Evolutionary conservation across 2,888 invertebrate species (phyloP).

Genomic region (Polylopha cassiicola): DNA sequence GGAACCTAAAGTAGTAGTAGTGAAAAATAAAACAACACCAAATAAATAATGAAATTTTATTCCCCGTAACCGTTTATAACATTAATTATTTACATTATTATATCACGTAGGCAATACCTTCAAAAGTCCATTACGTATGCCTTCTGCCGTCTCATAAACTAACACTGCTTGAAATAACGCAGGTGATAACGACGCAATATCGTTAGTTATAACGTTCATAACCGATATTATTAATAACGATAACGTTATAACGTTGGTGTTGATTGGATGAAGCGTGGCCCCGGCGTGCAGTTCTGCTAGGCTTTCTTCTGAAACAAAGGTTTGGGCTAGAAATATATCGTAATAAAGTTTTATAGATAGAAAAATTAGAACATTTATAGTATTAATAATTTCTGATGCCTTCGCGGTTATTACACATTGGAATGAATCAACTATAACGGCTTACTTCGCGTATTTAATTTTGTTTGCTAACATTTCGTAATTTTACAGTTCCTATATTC

Average conservation of each 20-base stretch:
- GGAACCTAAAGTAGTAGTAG: background rate
- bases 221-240: constrained; percentile 36
- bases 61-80: constrained; percentile 61
- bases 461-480: too few species aligned
- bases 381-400: constrained; percentile 1
- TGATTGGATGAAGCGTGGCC: constrained; percentile 43
- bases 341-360: constrained; percentile 5
- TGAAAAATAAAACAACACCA: constrained; percentile 35
- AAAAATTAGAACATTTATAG: background rate
- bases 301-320: constrained; percentile 74
- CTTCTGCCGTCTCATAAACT: constrained; percentile 38
- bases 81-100: constrained; percentile 45
- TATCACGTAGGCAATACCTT: constrained; percentile 65
- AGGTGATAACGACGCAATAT: constrained; percentile 37
- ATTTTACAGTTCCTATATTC: too few species aligned
- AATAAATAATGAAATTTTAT: constrained; percentile 65
- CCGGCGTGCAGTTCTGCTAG: constrained; percentile 70
- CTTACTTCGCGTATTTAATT: too few species aligned
- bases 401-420: too few species aligned
- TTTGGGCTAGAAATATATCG: constrained; percentile 32
- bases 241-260: constrained; percentile 40
- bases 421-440: too few species aligned
- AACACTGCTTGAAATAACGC: constrained; percentile 44
- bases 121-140: constrained; percentile 37
- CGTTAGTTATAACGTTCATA: constrained; percentile 30